phyloP scores from a whole-genome alignment of 2,113 vertebrate genomes.

The Melozone crissalis region DNA sequence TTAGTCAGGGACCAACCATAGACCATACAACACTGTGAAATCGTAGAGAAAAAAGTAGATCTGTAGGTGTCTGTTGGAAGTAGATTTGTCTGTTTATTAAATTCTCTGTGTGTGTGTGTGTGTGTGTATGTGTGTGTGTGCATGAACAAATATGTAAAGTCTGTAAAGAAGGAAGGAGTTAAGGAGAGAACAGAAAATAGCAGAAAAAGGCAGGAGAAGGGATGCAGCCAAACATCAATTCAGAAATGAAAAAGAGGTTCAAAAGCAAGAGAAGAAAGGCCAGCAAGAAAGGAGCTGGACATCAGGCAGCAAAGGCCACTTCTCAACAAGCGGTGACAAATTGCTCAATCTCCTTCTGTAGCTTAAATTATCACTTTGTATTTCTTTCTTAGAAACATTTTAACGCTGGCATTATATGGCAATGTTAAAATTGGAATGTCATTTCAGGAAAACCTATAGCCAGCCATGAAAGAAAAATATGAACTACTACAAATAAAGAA shows the following conservation, averaged over 20 bases:
- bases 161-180: not conserved
- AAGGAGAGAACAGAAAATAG: not conserved
- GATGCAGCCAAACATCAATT: not conserved
- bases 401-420: constrained; percentile 2
- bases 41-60: not conserved
- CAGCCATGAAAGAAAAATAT: constrained; percentile 9
- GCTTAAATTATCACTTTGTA: not conserved
- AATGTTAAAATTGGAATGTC: constrained; percentile 35
- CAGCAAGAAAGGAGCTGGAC: not conserved
- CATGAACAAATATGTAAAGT: not conserved
- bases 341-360: not conserved
- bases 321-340: not conserved
- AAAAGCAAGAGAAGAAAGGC: not conserved
- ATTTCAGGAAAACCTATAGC: constrained; percentile 12
- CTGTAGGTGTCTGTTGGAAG: not conserved
- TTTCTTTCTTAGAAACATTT: not conserved
- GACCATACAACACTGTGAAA: not conserved
- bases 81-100: not conserved
- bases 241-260: not conserved
- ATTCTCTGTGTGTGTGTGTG: rapidly evolving
- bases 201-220: not conserved
- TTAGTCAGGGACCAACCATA: not conserved
- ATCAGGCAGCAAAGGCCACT: not conserved
- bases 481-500: constrained; percentile 15
- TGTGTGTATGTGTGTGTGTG: too few species aligned